phyloP scores from a whole-genome alignment of 1,140 invertebrate species.

The Leptopilina boulardi region DNA sequence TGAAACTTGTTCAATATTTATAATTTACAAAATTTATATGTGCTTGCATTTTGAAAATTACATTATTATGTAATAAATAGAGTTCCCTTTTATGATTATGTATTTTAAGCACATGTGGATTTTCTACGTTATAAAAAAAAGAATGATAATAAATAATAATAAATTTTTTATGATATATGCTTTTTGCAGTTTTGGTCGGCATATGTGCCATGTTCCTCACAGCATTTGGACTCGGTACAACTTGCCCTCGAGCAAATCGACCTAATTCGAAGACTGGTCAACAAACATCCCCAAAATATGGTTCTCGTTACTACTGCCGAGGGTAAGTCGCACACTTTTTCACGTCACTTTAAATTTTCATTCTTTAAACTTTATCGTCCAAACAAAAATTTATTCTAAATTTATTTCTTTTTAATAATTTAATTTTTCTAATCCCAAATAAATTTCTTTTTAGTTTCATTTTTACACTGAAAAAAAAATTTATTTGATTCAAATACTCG shows the following conservation, averaged over 20 bases:
- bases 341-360: no score
- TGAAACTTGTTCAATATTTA: no score
- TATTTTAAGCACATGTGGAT: not conserved
- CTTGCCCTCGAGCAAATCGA: conserved; percentile 92
- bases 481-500: no score
- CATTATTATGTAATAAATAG: no score
- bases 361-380: no score
- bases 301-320: conserved; percentile 83
- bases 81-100: not conserved
- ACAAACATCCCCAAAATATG: conserved; percentile 84
- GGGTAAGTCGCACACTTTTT: conserved; percentile 75
- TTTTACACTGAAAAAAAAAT: no score
- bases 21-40: no score
- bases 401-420: no score
- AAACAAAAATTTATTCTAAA: no score
- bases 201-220: conserved; percentile 88
- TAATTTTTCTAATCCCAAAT: no score
- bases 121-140: not conserved
- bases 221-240: conserved; percentile 90
- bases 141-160: conserved; percentile 5
- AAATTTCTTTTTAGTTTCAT: no score
- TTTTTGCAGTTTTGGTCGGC: conserved; percentile 87
- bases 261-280: conserved; percentile 89
- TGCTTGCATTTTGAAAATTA: not conserved
- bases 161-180: conserved; percentile 15